A percentile compares a stretch with the other conserved stretches of the same genome.
Conservation (phyloP, 2,797 vertebrate genomes). For the Amniataba percoides region DNA sequence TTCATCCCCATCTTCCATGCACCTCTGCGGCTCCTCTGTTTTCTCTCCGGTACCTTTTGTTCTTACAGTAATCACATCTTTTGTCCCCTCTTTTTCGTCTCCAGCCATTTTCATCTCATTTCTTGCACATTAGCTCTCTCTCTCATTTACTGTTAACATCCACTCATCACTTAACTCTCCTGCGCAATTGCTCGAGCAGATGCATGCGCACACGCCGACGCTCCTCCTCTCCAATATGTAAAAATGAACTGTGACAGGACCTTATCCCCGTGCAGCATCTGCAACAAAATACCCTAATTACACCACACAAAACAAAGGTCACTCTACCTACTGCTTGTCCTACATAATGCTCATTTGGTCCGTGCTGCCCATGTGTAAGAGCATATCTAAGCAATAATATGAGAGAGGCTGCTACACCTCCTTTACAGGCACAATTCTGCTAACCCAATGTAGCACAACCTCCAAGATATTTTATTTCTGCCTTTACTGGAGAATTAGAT, state of each 20-base stretch:
- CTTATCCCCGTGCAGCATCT: slow-evolving; percentile 31
- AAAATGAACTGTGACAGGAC: slow-evolving; percentile 41
- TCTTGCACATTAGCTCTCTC: background rate
- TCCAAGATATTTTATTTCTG: background rate
- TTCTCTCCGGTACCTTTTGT: slow-evolving; percentile 11
- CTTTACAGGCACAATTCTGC: background rate
- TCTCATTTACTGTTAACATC: slow-evolving; percentile 3
- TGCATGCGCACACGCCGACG: background rate
- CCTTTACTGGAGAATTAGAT: background rate
- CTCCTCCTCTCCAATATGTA: slow-evolving; percentile 35
- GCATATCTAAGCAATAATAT: slow-evolving; percentile 13
- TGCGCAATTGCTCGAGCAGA: background rate
- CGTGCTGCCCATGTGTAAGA: slow-evolving; percentile 13
- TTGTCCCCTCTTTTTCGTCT: background rate
- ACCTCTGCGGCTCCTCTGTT: slow-evolving; percentile 22
- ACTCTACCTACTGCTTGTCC: slow-evolving; percentile 39
- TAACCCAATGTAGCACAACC: slow-evolving; percentile 3
- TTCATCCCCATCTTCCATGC: slow-evolving; percentile 12
- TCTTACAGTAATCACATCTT: slow-evolving; percentile 22
- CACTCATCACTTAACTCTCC: background rate
- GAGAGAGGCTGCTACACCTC: background rate
- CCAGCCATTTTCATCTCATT: slow-evolving; percentile 4
- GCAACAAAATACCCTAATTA: slow-evolving; percentile 47
- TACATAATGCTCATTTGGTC: slow-evolving; percentile 32
- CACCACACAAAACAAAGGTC: slow-evolving; percentile 53